Base-by-base conservation (phyloP, 2,888 invertebrate genomes). In the Macroteleia sp. region DNA sequence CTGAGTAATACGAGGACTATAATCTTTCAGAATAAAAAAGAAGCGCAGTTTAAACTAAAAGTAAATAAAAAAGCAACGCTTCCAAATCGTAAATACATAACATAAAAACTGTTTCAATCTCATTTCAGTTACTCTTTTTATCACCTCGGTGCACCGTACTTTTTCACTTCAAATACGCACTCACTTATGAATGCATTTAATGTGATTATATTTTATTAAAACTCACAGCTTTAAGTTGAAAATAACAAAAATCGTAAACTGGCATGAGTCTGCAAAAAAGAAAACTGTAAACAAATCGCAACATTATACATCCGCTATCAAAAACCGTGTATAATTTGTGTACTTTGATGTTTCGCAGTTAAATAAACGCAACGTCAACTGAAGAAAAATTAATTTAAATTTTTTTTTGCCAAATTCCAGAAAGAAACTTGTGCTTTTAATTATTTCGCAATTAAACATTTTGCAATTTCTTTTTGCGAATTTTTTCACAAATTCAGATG, bases 191-290 rank as follows among this genome's bases (percentile, higher is more conserved):
- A 32, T 34, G 34, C 66, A 44, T 54, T 42, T 42, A 42, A 64
- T 19, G 20, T 52, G 42, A 64, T 52, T 64, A 64, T 19, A 52
- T 64, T 64, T 64, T 42, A 54, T 66, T 32, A 52, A 52, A 66
- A 44, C 52, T 54, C 30, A 44, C 22, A 22, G 36, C 39, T 28
- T 48, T 48, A 39, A 28, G n/a, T 48, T 19, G 30, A 39, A 48
- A 32, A n/a, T n/a, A n/a, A n/a, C 30, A 16, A 48, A 61, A 59
- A 36, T 34, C 20, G 25, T 22, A 22, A 44, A 22, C 22, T 3
- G 19, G 16, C 14, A 16, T 1, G 25, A n/a, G 9, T 36, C 3
- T n/a, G n/a, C n/a, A n/a, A n/a, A n/a, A n/a, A n/a, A n/a, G n/a
- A n/a, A n/a, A n/a, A 16, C 1, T 1, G 16, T 28, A 19, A 34